Evolutionary conservation across 2,113 vertebrate genomes (phyloP).

Genomic region (Oceanodroma tethys): DNA sequence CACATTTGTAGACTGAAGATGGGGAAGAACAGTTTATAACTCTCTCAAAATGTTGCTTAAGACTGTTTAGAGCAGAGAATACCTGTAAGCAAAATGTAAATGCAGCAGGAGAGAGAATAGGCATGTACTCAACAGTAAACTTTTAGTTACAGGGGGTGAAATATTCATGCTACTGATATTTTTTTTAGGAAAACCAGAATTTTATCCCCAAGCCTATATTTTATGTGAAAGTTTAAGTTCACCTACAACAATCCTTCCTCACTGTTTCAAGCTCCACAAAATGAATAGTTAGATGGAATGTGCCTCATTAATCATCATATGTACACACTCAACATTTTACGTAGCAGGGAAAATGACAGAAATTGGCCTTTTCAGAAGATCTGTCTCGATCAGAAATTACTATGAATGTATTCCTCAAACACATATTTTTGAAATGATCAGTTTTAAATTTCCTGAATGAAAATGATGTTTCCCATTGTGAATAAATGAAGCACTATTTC

Average conservation of each 20-base stretch:
- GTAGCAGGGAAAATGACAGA: background rate
- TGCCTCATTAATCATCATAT: background rate
- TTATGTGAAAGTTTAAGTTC: background rate
- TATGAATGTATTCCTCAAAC: background rate
- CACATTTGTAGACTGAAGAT: slow-evolving; percentile 30
- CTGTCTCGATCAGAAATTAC: background rate
- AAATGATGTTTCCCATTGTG: background rate
- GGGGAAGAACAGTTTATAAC: slow-evolving; percentile 11
- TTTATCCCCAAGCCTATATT: background rate
- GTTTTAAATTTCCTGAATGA: background rate
- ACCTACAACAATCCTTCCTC: background rate
- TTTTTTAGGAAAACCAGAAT: background rate
- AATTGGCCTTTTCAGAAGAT: background rate
- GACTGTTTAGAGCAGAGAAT: background rate
- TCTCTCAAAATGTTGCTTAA: background rate
- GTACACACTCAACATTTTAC: background rate
- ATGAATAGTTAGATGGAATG: background rate
- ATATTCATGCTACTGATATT: background rate
- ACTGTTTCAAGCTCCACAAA: background rate
- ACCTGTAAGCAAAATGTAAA: too few relatives aligned
- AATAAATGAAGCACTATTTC: background rate
- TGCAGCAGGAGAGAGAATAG: background rate
- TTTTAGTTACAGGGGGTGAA: background rate
- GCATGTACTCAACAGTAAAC: background rate
- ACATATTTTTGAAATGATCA: background rate